phyloP scores from a whole-genome alignment of 2,113 vertebrate genomes.

The Clarias macrocephalus region DNA sequence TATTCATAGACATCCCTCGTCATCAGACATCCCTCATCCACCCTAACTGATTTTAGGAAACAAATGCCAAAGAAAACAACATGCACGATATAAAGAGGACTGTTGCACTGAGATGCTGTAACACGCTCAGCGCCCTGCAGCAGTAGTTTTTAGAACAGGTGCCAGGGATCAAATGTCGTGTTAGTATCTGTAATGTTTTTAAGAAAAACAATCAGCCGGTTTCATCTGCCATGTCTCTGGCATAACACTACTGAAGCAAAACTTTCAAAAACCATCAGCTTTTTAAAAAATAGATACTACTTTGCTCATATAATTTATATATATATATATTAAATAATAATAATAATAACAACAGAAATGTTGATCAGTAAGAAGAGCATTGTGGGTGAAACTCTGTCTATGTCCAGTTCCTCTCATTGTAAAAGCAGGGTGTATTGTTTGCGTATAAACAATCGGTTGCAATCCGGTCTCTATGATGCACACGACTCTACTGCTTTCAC shows the following conservation, averaged over 20 bases:
- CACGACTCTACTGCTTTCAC: background rate
- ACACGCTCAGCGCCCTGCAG: background rate
- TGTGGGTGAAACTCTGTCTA: background rate
- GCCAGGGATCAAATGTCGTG: background rate
- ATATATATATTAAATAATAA: background rate
- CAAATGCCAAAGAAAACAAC: background rate
- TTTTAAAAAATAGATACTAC: background rate
- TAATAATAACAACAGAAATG: background rate
- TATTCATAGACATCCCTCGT: too few species aligned
- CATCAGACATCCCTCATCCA: background rate
- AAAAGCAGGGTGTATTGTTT: conserved; percentile 17
- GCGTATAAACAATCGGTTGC: background rate
- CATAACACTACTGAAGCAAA: background rate
- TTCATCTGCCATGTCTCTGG: background rate
- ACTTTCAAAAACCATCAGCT: background rate
- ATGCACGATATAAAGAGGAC: background rate
- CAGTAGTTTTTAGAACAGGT: background rate
- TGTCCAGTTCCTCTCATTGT: conserved; percentile 3
- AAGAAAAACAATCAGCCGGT: background rate
- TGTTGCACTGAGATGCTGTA: background rate
- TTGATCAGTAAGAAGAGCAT: background rate
- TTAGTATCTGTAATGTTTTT: background rate
- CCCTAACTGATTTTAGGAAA: background rate
- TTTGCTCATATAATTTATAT: background rate
- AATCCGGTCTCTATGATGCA: background rate